Evolutionary conservation across 2,888 invertebrate genomes (phyloP).

Genomic region (Tridacna crocea): DNA sequence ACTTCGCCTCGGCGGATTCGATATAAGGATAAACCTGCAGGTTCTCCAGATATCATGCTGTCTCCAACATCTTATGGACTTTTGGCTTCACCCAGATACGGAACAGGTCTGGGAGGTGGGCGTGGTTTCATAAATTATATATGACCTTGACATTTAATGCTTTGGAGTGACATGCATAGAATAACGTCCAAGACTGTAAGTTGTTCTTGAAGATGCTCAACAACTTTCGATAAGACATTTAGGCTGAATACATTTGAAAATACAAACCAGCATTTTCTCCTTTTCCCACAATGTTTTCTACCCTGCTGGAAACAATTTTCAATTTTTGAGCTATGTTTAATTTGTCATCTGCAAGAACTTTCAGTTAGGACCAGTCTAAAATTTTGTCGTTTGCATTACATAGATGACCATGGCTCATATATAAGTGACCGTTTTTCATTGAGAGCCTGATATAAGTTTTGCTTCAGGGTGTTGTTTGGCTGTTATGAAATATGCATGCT

Average conservation of each 20-base stretch:
- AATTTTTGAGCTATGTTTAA: too few species aligned
- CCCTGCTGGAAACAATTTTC: too few species aligned
- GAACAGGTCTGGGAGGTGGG: conserved; percentile 56
- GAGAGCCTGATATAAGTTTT: too few species aligned
- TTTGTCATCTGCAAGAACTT: too few species aligned
- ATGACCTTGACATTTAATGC: conserved; percentile 27
- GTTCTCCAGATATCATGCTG: conserved; percentile 58
- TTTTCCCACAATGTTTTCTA: not conserved
- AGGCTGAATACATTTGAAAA: not conserved
- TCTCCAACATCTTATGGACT: conserved; percentile 54
- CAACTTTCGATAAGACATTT: not conserved
- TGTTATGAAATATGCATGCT: too few species aligned
- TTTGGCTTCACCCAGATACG: conserved; percentile 50
- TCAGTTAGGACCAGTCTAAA: too few species aligned
- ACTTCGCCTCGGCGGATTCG: conserved; percentile 47
- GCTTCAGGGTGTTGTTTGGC: too few species aligned
- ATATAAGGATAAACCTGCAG: conserved; percentile 34
- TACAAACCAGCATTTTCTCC: not conserved
- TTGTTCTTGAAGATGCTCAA: not conserved
- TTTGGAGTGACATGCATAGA: not conserved
- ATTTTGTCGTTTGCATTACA: too few species aligned
- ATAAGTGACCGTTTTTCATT: too few species aligned
- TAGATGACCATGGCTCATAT: too few species aligned
- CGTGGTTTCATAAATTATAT: conserved; percentile 57
- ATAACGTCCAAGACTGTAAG: not conserved